Conservation (phyloP, 2,797 vertebrate species). For the Anguilla obscura region DNA sequence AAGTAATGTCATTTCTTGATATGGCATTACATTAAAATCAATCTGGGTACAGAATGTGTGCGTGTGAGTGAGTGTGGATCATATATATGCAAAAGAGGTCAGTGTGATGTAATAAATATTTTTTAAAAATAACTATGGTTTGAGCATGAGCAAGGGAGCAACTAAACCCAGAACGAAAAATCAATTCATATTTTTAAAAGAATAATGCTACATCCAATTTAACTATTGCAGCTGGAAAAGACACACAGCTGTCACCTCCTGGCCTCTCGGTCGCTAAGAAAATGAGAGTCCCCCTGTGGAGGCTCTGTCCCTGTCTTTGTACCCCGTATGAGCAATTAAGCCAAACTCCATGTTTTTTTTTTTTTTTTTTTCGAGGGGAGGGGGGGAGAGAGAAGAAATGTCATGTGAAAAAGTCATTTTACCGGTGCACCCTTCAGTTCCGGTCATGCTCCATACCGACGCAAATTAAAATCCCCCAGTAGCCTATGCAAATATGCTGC, state of each 20-base stretch:
- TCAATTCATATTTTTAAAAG: slow-evolving; percentile 49
- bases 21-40: background rate
- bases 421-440: slow-evolving; percentile 76
- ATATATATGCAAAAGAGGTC: background rate
- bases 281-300: slow-evolving; percentile 47
- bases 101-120: background rate
- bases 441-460: slow-evolving; percentile 78
- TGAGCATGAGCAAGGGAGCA: background rate
- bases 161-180: slow-evolving; percentile 43
- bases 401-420: slow-evolving; percentile 77
- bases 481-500: slow-evolving; percentile 78
- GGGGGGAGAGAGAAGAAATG: slow-evolving; percentile 38
- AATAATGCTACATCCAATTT: slow-evolving; percentile 31
- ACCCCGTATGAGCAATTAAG: slow-evolving; percentile 76
- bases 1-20: background rate
- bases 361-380: slow-evolving; percentile 36
- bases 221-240: slow-evolving; percentile 50
- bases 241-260: slow-evolving; percentile 59
- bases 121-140: background rate
- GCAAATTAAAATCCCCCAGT: slow-evolving; percentile 78
- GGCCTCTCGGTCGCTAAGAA: slow-evolving; percentile 57
- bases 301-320: slow-evolving; percentile 68
- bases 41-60: background rate
- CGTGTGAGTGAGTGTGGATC: background rate
- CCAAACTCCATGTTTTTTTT: slow-evolving; percentile 66